Evolutionary conservation across 2,888 invertebrate genomes (phyloP).

Genomic region (Platypus cylindrus): DNA sequence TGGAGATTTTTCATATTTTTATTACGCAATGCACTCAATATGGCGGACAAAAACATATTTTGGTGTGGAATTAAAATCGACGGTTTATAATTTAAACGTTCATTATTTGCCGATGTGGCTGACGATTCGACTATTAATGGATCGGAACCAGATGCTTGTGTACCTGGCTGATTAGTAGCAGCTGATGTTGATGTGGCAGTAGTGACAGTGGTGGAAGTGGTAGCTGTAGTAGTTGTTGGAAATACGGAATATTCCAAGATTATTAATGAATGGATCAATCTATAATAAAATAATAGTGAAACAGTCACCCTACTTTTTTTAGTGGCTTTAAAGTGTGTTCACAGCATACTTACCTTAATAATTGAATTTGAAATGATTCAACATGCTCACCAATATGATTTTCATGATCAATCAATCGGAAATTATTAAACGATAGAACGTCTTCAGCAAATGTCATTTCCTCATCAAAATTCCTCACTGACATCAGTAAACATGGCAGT

Average conservation of each 20-base stretch:
- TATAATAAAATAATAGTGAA: too few relatives aligned
- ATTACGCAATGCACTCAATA: conserved; percentile 62
- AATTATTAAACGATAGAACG: conserved; percentile 61
- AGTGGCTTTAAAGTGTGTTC: too few relatives aligned
- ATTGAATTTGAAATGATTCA: conserved; percentile 56
- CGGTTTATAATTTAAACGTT: conserved; percentile 46
- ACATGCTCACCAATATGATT: conserved; percentile 48
- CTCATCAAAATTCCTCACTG: conserved; percentile 50
- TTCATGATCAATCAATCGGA: conserved; percentile 41
- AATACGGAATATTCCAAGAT: conserved; percentile 61
- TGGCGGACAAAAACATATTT: conserved; percentile 69
- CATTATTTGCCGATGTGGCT: conserved; percentile 25
- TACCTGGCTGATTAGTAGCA: too few relatives aligned
- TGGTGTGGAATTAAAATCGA: conserved; percentile 62
- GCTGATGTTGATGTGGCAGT: too few relatives aligned
- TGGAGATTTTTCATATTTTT: conserved; percentile 60
- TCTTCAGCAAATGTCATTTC: conserved; percentile 58
- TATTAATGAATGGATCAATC: conserved; percentile 56
- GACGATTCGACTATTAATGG: conserved; percentile 18
- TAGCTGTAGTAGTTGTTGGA: conserved; percentile 12
- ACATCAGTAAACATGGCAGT: conserved; percentile 66
- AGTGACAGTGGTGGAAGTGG: too few relatives aligned
- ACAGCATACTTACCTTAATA: too few relatives aligned
- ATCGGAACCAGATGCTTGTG: too few relatives aligned
- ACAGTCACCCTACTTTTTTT: too few relatives aligned